Conservation (phyloP, 2,888 invertebrate genomes). For the Halictus ligatus region DNA sequence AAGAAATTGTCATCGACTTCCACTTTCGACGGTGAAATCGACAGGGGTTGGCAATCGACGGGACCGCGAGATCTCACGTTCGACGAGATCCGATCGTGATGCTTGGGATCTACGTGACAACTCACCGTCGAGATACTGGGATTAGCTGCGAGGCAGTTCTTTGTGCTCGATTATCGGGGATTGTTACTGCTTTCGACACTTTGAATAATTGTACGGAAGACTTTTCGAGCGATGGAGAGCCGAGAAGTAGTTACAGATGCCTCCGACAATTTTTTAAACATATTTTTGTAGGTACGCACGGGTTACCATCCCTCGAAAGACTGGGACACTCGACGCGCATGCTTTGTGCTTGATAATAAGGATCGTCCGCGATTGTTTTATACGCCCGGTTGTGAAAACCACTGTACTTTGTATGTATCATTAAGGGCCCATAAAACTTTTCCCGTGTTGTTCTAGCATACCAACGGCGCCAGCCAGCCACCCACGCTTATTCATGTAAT, state of each 20-base stretch:
- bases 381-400: not conserved
- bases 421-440: not conserved
- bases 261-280: not conserved
- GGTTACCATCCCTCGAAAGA: too few species aligned
- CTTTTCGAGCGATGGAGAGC: not conserved
- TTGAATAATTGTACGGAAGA: not conserved
- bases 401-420: not conserved
- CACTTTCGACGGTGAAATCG: conserved; percentile 5
- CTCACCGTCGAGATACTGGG: not conserved
- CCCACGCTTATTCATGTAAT: conserved; percentile 2
- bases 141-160: not conserved
- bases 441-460: not conserved
- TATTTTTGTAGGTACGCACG: too few species aligned
- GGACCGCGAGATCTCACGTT: conserved; percentile 12
- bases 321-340: not conserved
- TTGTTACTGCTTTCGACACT: not conserved
- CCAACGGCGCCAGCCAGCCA: not conserved
- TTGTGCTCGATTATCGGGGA: not conserved
- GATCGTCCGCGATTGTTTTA: not conserved
- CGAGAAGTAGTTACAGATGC: too few species aligned
- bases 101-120: conserved; percentile 24
- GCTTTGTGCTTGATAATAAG: not conserved
- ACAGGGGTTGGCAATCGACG: not conserved
- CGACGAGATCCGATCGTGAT: not conserved
- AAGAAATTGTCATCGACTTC: not conserved